A percentile compares a stretch with the other conserved stretches of the same genome.
These are phyloP conservation scores for Ispidina picta DNA, from an alignment of 2,797 vertebrate genomes.

Conservation along the genomic window DNA sequence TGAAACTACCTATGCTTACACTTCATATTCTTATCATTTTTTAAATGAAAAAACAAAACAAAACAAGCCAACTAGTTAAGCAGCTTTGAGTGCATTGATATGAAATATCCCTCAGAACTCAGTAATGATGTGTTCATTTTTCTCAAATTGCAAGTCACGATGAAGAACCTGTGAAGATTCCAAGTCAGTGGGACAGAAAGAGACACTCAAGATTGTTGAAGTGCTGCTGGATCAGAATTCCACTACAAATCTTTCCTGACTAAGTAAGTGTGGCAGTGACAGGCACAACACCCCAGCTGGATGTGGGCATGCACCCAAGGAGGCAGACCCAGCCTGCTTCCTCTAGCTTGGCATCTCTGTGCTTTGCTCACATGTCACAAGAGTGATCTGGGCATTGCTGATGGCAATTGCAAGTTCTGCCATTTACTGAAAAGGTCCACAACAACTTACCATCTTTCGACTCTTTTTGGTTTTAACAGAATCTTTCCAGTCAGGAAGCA, in stretches of 20 bases:
- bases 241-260: not conserved
- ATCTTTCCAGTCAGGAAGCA: not conserved
- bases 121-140: not conserved
- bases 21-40: not conserved
- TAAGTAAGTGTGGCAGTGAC: not conserved
- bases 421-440: not conserved
- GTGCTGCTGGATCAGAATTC: not conserved
- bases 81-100: constrained; percentile 14
- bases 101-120: constrained; percentile 21
- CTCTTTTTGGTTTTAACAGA: not conserved
- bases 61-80: not conserved
- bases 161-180: constrained; percentile 24
- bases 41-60: too few species aligned
- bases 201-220: not conserved
- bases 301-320: rapidly evolving
- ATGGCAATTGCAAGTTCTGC: not conserved
- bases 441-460: not conserved
- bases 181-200: not conserved
- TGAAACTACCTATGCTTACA: not conserved
- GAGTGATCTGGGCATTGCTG: not conserved
- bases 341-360: not conserved
- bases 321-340: not conserved
- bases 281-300: not conserved
- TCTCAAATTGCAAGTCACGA: constrained; percentile 1
- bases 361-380: not conserved